Conservation (phyloP, 2,888 invertebrate species). For the Papilio protenor region DNA sequence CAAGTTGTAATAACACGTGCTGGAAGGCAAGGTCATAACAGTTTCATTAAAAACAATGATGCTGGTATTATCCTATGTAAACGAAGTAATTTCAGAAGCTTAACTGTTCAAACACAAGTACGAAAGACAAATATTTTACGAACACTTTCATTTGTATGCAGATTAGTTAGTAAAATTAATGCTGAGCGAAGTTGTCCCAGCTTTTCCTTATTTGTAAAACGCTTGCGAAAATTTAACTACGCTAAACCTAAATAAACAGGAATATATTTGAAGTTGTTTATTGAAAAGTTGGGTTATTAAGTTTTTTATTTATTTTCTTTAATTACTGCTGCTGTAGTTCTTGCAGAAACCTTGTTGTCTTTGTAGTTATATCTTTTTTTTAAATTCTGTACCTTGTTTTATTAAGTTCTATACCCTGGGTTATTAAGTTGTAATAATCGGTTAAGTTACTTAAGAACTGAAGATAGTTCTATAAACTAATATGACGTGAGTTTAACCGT, state of each 20-base stretch:
- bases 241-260: neutral
- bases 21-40: neutral
- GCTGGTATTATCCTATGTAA: constrained; percentile 9
- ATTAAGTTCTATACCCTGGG: no score
- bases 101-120: constrained; percentile 8
- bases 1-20: neutral
- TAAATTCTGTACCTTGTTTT: no score
- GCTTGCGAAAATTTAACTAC: neutral
- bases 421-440: no score
- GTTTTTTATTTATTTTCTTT: no score
- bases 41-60: neutral
- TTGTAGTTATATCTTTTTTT: no score
- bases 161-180: constrained; percentile 26
- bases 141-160: constrained; percentile 17
- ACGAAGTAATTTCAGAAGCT: constrained; percentile 11
- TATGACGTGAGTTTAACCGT: no score
- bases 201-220: neutral
- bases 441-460: no score
- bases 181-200: constrained; percentile 1
- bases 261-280: neutral
- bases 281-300: neutral
- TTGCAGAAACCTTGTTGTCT: no score
- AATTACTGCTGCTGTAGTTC: no score
- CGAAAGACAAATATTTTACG: constrained; percentile 2
- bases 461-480: no score